phyloP scores from a whole-genome alignment of 1,140 invertebrate species.

The Solenopsis invicta region DNA sequence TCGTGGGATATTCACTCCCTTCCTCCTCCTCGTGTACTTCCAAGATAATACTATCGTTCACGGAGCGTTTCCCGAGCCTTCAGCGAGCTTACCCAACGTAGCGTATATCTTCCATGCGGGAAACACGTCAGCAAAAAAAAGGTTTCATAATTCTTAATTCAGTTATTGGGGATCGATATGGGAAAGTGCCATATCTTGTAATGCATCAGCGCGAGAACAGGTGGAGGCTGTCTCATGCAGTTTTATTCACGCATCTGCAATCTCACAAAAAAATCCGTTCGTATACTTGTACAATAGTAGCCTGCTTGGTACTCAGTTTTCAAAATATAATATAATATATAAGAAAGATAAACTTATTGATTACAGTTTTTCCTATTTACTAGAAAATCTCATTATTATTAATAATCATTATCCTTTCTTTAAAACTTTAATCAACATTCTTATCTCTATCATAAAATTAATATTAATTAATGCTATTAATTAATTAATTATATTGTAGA shows the following conservation, averaged over 20 bases:
- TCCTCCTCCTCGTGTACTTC: slow-evolving; percentile 36
- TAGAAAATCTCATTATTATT: not conserved
- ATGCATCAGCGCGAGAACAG: slow-evolving; percentile 31
- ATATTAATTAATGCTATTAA: not conserved
- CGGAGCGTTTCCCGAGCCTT: slow-evolving; percentile 72
- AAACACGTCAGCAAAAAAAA: slow-evolving; percentile 48
- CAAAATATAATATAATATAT: not conserved
- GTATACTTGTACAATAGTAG: not conserved
- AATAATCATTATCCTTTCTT: not conserved
- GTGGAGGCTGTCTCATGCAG: slow-evolving; percentile 12
- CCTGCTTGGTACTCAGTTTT: not conserved
- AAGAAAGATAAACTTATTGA: slow-evolving; percentile 14
- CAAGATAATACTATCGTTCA: slow-evolving; percentile 72
- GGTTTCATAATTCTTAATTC: slow-evolving; percentile 49
- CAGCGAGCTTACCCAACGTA: slow-evolving; percentile 60
- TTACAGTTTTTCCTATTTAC: not conserved
- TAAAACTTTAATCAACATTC: not conserved
- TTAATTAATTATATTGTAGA: not conserved
- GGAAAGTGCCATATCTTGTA: slow-evolving; percentile 47
- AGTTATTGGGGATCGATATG: slow-evolving; percentile 19
- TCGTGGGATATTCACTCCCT: slow-evolving; percentile 70
- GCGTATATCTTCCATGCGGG: slow-evolving; percentile 31
- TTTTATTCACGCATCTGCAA: slow-evolving; percentile 36
- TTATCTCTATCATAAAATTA: not conserved
- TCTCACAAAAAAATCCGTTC: not conserved